phyloP scores from a whole-genome alignment of 2,113 vertebrate genomes.

The Anseranas semipalmata region DNA sequence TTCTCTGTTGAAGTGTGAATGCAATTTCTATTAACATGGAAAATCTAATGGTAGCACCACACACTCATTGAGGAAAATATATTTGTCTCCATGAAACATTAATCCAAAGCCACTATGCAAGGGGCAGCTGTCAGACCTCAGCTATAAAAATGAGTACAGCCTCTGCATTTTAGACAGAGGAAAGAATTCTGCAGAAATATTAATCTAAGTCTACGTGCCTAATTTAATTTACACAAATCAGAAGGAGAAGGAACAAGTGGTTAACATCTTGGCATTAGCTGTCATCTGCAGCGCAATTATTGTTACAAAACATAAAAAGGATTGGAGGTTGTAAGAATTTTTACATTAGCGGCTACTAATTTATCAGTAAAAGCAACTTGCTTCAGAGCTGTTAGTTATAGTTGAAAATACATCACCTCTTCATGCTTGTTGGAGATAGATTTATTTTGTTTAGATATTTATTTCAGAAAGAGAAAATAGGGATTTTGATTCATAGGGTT shows the following conservation, averaged over 20 bases:
- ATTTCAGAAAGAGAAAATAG: not conserved
- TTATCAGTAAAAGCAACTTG: not conserved
- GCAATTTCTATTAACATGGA: not conserved
- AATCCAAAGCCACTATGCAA: not conserved
- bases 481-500: fast-evolving
- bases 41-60: not conserved
- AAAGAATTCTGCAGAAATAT: not conserved
- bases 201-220: not conserved
- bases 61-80: not conserved
- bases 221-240: conserved; percentile 14
- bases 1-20: not conserved
- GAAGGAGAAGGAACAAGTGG: not conserved
- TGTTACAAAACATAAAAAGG: not conserved
- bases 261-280: conserved; percentile 1
- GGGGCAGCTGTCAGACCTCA: not conserved
- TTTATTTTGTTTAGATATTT: not conserved
- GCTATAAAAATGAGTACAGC: not conserved
- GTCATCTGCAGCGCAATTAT: not conserved
- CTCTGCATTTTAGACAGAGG: not conserved
- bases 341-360: not conserved
- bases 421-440: not conserved
- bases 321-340: not conserved
- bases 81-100: not conserved
- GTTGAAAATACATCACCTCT: not conserved
- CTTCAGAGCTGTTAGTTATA: not conserved